A percentile compares a stretch with the other conserved stretches of the same genome.
Conservation (phyloP, 2,888 invertebrate genomes). For the Hydropsyche betteni region DNA sequence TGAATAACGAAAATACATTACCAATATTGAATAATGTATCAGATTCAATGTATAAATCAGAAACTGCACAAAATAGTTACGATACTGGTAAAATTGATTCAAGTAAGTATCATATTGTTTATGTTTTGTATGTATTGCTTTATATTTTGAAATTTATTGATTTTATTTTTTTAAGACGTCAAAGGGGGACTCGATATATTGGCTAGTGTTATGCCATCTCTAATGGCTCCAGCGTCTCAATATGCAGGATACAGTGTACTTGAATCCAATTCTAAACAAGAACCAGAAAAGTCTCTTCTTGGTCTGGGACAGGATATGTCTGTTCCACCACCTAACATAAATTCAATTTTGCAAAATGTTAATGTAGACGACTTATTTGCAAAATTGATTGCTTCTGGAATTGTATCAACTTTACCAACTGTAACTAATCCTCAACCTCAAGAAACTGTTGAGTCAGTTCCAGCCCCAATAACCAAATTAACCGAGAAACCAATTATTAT, state of each 20-base stretch:
- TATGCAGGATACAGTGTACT: slow-evolving; percentile 65
- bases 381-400: slow-evolving; percentile 86
- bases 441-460: slow-evolving; percentile 46
- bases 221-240: slow-evolving; percentile 67
- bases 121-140: neutral
- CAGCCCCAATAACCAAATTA: slow-evolving; percentile 53
- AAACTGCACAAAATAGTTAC: too few relatives aligned
- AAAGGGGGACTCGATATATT: slow-evolving; percentile 71
- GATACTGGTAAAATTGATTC: slow-evolving; percentile 15
- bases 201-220: slow-evolving; percentile 71
- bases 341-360: slow-evolving; percentile 59
- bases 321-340: slow-evolving; percentile 54
- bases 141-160: neutral
- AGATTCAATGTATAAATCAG: neutral
- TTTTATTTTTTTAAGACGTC: slow-evolving; percentile 45
- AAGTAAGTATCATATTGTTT: slow-evolving; percentile 5
- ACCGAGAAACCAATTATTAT: slow-evolving; percentile 48
- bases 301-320: slow-evolving; percentile 60
- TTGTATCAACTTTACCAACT: slow-evolving; percentile 65
- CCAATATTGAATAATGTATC: neutral
- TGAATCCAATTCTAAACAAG: slow-evolving; percentile 57
- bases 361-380: slow-evolving; percentile 87
- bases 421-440: slow-evolving; percentile 34
- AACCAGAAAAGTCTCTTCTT: slow-evolving; percentile 57
- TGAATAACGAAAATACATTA: neutral